Conservation (phyloP, 2,888 invertebrate genomes). For the Drosophila borealis region DNA sequence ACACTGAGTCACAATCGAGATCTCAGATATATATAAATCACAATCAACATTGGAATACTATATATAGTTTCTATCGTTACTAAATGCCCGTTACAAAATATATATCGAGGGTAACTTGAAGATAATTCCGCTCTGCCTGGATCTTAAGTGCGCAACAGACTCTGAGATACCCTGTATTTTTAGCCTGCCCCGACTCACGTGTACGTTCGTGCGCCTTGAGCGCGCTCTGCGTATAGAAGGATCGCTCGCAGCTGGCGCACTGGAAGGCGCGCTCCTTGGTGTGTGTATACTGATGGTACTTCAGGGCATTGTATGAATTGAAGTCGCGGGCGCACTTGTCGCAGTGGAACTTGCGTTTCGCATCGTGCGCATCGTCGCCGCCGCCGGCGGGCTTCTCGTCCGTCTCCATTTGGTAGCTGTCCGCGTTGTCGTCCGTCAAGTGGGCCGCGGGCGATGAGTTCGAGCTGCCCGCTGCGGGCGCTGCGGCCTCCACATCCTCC, state of each 20-base stretch:
- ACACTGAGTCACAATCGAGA: no score
- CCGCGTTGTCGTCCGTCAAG: slow-evolving; percentile 23
- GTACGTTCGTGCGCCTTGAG: slow-evolving; percentile 92
- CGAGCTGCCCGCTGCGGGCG: slow-evolving; percentile 14
- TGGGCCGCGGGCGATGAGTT: slow-evolving; percentile 32
- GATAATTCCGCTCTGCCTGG: no score
- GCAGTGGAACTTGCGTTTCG: slow-evolving; percentile 70
- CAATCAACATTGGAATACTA: no score
- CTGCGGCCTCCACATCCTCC: slow-evolving; percentile 46
- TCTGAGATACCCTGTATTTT: neutral
- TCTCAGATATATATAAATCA: no score
- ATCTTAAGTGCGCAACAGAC: neutral
- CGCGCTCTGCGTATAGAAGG: slow-evolving; percentile 93
- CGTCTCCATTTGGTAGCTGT: slow-evolving; percentile 21
- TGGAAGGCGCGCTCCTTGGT: slow-evolving; percentile 91
- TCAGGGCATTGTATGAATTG: slow-evolving; percentile 92
- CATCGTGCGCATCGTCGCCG: slow-evolving; percentile 18
- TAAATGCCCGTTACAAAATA: neutral
- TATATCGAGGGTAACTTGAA: neutral
- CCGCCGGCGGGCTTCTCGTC: slow-evolving; percentile 15
- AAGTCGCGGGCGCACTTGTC: slow-evolving; percentile 89
- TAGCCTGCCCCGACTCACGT: slow-evolving; percentile 80
- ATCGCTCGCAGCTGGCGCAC: slow-evolving; percentile 92
- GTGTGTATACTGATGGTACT: slow-evolving; percentile 93
- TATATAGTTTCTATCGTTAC: no score